Evolutionary conservation across 2,888 invertebrate species (phyloP), one percentile per base, ranked within the genome.

Genomic region (Temnothorax rugatulus): DNA sequence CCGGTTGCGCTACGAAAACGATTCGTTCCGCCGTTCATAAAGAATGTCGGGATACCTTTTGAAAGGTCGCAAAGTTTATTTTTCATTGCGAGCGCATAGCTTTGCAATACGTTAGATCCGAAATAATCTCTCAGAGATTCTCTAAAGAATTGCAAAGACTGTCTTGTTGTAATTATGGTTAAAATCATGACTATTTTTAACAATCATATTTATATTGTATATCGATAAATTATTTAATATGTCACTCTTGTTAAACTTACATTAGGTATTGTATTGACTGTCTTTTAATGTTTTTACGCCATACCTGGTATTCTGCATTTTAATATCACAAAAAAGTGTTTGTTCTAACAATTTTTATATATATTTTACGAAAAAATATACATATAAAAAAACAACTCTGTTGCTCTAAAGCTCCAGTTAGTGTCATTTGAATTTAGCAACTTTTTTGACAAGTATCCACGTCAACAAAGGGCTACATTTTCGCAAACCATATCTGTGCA

Each of bases 1-100:
- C 25, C 29, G 47, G 59, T 59, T 47, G 4, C 21, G 79, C 41
- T 47, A n/a, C 73, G 44, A 61, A 68, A 71, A 59, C 47, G 59
- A 71, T 77, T 69, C 29, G 59, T 77, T 69, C 21, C 15, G 15
- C 2, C 29, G 44, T 47, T 74, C 13, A 13, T 29, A 77, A 68
- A 69, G 69, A 77, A 69, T 9, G 44, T 5, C 44, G 44, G 15
- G 18, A 47, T 68, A 47, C 4, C 73, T 61, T 47, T 73, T 38
- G 59, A 38, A 38, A 73, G 25, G 38, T 50, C n/a, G 47, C 57
- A 18, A 73, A 73, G 18, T 81, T 38, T 61, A 61, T 81, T 73
- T 73, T 73, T 15, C 34, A 47, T 21, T 25, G 47, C 15, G 29
- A n/a, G 41, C 18, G 41, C 18, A 4, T 54, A 63, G 41, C 13